Conservation (phyloP, 64 coral and sea anemone species). For the Pocillopora damicornis region DNA sequence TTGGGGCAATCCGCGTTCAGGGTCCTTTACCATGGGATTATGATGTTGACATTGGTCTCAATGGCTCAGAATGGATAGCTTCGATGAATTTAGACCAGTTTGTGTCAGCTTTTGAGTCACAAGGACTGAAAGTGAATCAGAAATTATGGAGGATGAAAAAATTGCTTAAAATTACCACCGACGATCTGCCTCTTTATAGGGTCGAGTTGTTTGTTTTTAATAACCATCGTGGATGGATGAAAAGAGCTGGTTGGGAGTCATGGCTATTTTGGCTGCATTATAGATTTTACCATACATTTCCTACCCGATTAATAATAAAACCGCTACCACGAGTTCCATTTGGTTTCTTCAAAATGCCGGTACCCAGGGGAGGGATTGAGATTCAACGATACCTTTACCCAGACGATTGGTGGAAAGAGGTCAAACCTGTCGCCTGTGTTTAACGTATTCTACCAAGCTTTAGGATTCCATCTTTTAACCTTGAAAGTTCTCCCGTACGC, state of each 20-base stretch:
- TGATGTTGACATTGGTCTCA: slow-evolving; percentile 59
- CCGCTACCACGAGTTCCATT: slow-evolving; percentile 42
- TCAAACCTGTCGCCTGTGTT: slow-evolving; percentile 13
- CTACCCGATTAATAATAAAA: slow-evolving; percentile 26
- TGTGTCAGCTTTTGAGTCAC: not conserved
- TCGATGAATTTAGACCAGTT: slow-evolving; percentile 1
- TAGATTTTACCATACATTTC: slow-evolving; percentile 42
- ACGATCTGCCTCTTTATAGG: not conserved
- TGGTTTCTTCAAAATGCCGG: slow-evolving; percentile 40
- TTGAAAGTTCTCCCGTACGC: too few species aligned
- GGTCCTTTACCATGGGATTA: slow-evolving; percentile 62
- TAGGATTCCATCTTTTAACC: too few species aligned
- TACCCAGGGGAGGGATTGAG: slow-evolving; percentile 36
- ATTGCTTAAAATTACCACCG: not conserved
- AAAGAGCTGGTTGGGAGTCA: slow-evolving; percentile 28
- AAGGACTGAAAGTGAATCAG: slow-evolving; percentile 17
- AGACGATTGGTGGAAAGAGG: slow-evolving; percentile 50
- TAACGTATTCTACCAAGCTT: too few species aligned
- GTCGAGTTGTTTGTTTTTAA: slow-evolving; percentile 15
- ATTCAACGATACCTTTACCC: slow-evolving; percentile 58
- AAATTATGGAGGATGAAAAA: not conserved
- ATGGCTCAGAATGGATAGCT: not conserved
- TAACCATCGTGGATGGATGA: slow-evolving; percentile 28
- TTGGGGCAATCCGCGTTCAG: slow-evolving; percentile 23
- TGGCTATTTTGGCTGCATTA: slow-evolving; percentile 45